Percentiles rank a stretch among this genome's conserved stretches.
These are phyloP conservation scores for Struthidea cinerea DNA, from an alignment of 2,113 vertebrate genomes.

Conservation along the genomic window DNA sequence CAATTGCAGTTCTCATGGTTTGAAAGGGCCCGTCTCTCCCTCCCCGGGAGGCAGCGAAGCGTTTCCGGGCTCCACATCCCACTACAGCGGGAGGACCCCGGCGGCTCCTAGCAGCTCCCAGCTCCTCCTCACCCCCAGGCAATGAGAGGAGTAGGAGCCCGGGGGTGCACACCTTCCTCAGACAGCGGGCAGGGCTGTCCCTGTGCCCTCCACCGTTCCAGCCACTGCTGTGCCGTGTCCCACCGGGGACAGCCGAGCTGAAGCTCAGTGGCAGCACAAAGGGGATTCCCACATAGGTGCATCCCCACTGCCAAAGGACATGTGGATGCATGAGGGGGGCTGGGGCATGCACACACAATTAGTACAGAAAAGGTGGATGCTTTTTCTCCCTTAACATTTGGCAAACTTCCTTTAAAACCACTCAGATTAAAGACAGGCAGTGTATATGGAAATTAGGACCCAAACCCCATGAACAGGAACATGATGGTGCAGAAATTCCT, in stretches of 20 bases:
- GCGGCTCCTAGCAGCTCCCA: not conserved
- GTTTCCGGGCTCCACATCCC: not conserved
- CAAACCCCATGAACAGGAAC: not conserved
- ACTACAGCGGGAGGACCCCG: rapidly evolving
- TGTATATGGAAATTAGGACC: not conserved
- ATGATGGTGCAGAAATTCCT: not conserved
- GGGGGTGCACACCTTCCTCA: too few relatives aligned
- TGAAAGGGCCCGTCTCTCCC: not conserved
- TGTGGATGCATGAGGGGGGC: rapidly evolving
- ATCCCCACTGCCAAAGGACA: not conserved
- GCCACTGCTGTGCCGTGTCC: not conserved
- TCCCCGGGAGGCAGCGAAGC: rapidly evolving
- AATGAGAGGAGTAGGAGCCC: not conserved
- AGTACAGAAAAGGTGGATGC: not conserved
- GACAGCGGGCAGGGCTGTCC: not conserved
- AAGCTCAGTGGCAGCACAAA: not conserved
- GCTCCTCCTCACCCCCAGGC: not conserved
- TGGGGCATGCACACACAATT: rapidly evolving
- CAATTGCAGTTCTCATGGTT: not conserved
- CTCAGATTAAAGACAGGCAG: not conserved
- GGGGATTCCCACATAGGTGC: not conserved
- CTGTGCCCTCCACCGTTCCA: not conserved
- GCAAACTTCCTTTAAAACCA: not conserved
- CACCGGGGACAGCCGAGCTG: not conserved
- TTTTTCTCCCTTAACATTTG: not conserved